A percentile compares a stretch with the other conserved stretches of the same genome.
These are phyloP conservation scores for Heliopora coerulea DNA, from an alignment of 92 coral and sea anemone genomes.

Conservation along the genomic window DNA sequence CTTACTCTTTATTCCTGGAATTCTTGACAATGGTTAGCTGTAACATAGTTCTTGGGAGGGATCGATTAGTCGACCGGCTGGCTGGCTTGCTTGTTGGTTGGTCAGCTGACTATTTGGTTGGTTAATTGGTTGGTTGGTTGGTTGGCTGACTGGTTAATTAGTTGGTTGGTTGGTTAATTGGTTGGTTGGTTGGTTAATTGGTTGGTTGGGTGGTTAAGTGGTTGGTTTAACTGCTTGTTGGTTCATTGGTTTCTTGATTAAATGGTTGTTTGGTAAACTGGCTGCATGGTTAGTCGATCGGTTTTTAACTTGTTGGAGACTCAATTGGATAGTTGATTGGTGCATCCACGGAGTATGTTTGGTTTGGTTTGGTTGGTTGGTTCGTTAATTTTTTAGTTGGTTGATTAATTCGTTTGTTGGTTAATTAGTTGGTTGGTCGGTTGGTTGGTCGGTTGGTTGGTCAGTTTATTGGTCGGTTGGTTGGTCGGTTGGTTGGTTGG, in stretches of 20 bases:
- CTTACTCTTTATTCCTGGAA: constrained; percentile 66
- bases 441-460: too few species aligned
- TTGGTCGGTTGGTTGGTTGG: too few species aligned
- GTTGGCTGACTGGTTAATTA: background rate
- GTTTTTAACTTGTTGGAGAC: background rate
- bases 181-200: background rate
- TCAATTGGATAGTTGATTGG: background rate
- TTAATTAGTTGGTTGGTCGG: too few species aligned
- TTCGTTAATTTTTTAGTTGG: background rate
- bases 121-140: background rate
- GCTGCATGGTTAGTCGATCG: background rate
- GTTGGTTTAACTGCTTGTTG: background rate
- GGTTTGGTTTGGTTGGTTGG: too few species aligned
- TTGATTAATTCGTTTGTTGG: too few species aligned
- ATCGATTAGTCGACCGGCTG: background rate
- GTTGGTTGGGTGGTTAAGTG: background rate
- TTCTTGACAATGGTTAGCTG: constrained; percentile 72
- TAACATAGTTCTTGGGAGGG: background rate
- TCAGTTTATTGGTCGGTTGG: too few species aligned
- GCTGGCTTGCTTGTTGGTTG: background rate
- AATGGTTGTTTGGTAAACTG: background rate
- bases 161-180: background rate
- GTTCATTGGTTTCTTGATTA: background rate
- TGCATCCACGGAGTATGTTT: too few species aligned
- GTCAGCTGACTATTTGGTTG: background rate